A percentile compares a stretch with the other conserved stretches of the same genome.
These are phyloP conservation scores for Anagyrus pseudococci DNA, from an alignment of 2,888 invertebrate genomes.

Conservation along the genomic window DNA sequence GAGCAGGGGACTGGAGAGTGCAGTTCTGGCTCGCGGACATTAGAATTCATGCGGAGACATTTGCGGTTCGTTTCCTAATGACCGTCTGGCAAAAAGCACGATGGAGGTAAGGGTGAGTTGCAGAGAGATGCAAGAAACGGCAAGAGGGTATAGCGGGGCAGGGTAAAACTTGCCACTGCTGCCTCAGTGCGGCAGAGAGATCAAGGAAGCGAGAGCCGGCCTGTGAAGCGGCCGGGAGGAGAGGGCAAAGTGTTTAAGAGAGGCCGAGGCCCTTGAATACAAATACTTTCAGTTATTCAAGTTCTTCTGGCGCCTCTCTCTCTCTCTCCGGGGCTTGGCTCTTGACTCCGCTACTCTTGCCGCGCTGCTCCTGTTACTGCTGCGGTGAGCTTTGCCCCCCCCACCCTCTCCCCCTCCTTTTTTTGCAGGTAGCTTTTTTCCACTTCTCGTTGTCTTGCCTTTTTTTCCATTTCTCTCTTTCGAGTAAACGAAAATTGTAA, in stretches of 20 bases:
- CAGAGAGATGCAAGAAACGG: slow-evolving; percentile 33
- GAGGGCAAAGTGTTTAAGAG: slow-evolving; percentile 23
- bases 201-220: slow-evolving; percentile 37
- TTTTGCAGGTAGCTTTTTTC: too few relatives aligned
- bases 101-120: slow-evolving; percentile 42
- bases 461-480: too few relatives aligned
- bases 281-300: slow-evolving; percentile 26
- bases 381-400: not conserved
- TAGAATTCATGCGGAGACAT: slow-evolving; percentile 62
- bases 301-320: slow-evolving; percentile 10
- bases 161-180: slow-evolving; percentile 20
- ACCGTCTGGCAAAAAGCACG: slow-evolving; percentile 57
- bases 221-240: slow-evolving; percentile 12
- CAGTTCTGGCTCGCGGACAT: slow-evolving; percentile 47
- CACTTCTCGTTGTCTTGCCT: too few relatives aligned
- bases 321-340: too few relatives aligned
- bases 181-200: slow-evolving; percentile 23
- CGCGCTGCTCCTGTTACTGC: too few relatives aligned
- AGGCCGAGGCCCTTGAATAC: slow-evolving; percentile 27
- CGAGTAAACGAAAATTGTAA: too few relatives aligned
- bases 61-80: slow-evolving; percentile 60
- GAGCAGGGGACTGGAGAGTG: slow-evolving; percentile 34
- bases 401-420: not conserved
- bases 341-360: too few relatives aligned
- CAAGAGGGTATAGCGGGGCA: slow-evolving; percentile 35